Base-by-base conservation (phyloP, 2,797 vertebrate species). In the Brachymystax lenok region DNA sequence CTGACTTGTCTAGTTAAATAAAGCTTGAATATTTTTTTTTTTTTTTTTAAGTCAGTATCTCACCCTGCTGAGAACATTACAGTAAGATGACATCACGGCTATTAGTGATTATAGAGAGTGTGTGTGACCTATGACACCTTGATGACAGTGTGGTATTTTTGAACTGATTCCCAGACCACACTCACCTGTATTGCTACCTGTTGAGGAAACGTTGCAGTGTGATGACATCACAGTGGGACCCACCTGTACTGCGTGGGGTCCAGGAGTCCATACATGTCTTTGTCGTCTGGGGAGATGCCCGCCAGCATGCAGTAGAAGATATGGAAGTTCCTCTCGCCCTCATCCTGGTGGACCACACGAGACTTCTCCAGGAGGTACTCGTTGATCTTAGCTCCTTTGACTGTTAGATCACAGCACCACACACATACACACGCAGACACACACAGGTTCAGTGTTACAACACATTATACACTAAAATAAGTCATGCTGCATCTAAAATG, bases 241-340 rank as follows among this genome's bases (percentile, higher is more conserved):
- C 86, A 95, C 94, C 94, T 93, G 90, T 95, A 95, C 54, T 87
- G 83, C 0, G 87, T 88, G 4, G 94, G 91, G 30, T 94, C 90
- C 78, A 94, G 52, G 1, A 95, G 88, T 0, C 94, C 94, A n/a
- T 93, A 95, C 14, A 93, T 84, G 40, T 94, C 90, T 73, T 93
- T 94, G 79, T 94, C 87, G 35, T 92, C 88, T 1, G 67, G 59
- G 8, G 92, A 91, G 1, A 92, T 88, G 51, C 91, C 94, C 64
- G 91, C 92, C 80, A 94, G 87, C 92, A 95, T 93, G 80, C 92
- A 94, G 88, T 95, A 94, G 88, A 95, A 95, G 78, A 95, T 93
- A 79, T 95, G 94, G 77, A 95, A 95, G 88, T 94, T 95, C 81
- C 90, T 90, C 80, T 95, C 94, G 0, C 92, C 91, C 0, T 87